Evolutionary conservation across 2,888 invertebrate genomes (phyloP).

Genomic region (Litoditis marina): DNA sequence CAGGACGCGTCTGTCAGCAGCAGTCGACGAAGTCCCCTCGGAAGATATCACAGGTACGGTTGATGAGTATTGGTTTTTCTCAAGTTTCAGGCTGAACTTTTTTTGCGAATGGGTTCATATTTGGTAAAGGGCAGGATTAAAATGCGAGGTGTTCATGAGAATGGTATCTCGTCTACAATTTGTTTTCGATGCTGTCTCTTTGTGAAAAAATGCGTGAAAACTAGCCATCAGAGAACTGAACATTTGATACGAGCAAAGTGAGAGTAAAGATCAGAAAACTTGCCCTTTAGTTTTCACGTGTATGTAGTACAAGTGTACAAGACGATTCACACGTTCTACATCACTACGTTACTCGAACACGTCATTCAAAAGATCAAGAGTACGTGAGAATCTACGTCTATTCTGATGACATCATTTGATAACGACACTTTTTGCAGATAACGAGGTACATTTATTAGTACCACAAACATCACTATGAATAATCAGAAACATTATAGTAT

Average conservation of each 20-base stretch:
- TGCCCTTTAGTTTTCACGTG: too few species aligned
- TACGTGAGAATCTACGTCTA: neutral
- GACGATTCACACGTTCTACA: neutral
- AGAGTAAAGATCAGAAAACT: neutral
- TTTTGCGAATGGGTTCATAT: too few species aligned
- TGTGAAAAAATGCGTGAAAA: too few species aligned
- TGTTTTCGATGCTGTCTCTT: too few species aligned
- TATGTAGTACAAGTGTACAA: neutral
- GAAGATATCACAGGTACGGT: conserved; percentile 4
- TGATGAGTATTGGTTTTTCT: too few species aligned
- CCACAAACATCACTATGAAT: too few species aligned
- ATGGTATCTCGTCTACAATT: too few species aligned
- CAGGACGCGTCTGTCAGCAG: conserved; percentile 19
- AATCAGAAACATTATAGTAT: too few species aligned
- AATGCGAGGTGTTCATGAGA: too few species aligned
- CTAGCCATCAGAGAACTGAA: neutral
- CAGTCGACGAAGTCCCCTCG: conserved; percentile 7
- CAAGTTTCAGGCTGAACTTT: too few species aligned
- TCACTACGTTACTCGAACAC: neutral
- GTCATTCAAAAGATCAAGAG: neutral
- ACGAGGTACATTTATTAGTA: too few species aligned
- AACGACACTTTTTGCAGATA: neutral
- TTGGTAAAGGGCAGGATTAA: too few species aligned
- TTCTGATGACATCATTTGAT: neutral
- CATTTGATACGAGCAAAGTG: neutral